phyloP scores from a whole-genome alignment of 1,140 invertebrate species.

The Diabrotica undecimpunctata region DNA sequence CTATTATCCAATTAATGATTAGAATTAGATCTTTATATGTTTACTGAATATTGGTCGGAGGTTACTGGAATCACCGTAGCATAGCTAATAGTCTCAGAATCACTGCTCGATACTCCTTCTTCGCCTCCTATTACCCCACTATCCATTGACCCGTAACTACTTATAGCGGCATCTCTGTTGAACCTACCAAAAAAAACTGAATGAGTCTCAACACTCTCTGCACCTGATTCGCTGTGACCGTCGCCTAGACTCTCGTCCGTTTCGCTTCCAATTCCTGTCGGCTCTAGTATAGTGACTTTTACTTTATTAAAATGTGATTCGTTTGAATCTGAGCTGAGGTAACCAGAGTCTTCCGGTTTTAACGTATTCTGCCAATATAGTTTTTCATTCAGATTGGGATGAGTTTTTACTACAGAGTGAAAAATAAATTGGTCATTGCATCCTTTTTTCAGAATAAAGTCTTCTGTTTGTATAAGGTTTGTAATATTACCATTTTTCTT shows the following conservation, averaged over 20 bases:
- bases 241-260: constrained; percentile 70
- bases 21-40: too few relatives aligned
- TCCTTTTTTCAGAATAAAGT: constrained; percentile 24
- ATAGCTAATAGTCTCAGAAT: constrained; percentile 52
- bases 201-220: constrained; percentile 78
- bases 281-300: neutral
- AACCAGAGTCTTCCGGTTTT: constrained; percentile 64
- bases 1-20: too few relatives aligned
- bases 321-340: constrained; percentile 72
- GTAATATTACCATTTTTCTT: constrained; percentile 22
- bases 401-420: constrained; percentile 5
- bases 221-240: constrained; percentile 77
- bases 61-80: constrained; percentile 47
- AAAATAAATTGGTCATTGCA: constrained; percentile 22
- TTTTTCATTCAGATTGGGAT: constrained; percentile 6
- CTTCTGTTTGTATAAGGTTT: constrained; percentile 22
- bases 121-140: constrained; percentile 30
- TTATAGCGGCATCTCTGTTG: constrained; percentile 43
- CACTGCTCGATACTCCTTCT: constrained; percentile 38
- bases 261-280: constrained; percentile 57
- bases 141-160: constrained; percentile 23
- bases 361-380: constrained; percentile 24
- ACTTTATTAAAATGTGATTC: constrained; percentile 43
- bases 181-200: constrained; percentile 72
- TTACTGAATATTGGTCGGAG: neutral